These are phyloP conservation scores for Adelges cooleyi DNA, from an alignment of 1,140 invertebrate genomes.

Conservation along the genomic window DNA sequence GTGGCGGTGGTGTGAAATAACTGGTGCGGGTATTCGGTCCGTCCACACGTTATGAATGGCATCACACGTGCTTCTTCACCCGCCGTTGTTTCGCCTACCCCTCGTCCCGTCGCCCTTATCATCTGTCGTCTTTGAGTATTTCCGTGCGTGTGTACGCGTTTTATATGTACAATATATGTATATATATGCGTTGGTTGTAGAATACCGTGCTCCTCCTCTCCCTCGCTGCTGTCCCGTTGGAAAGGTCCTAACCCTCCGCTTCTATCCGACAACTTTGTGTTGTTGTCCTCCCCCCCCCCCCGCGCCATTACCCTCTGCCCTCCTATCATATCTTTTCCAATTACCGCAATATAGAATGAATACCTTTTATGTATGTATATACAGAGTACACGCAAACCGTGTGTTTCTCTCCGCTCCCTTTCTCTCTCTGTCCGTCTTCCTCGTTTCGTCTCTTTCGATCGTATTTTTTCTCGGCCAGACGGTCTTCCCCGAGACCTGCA, in stretches of 20 bases:
- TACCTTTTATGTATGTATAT: conserved; percentile 14
- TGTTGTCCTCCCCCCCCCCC: conserved; percentile 2
- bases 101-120: neutral
- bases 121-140: neutral
- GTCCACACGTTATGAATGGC: conserved; percentile 22
- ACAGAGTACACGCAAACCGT: neutral
- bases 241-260: conserved; percentile 24
- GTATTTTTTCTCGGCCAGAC: conserved; percentile 19
- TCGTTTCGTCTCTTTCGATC: conserved; percentile 16
- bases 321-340: conserved; percentile 18
- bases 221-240: neutral
- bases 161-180: neutral
- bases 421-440: conserved; percentile 24
- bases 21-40: conserved; percentile 10
- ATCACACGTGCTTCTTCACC: conserved; percentile 21
- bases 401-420: conserved; percentile 14
- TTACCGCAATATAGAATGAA: conserved; percentile 25
- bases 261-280: conserved; percentile 11
- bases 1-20: no score
- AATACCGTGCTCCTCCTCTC: conserved; percentile 10
- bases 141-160: neutral
- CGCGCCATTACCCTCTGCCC: neutral
- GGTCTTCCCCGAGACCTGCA: conserved; percentile 23
- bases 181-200: conserved; percentile 2
- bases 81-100: neutral